Base-by-base conservation (phyloP, 2,113 vertebrate genomes). In the Chaetorhynchus papuensis region DNA sequence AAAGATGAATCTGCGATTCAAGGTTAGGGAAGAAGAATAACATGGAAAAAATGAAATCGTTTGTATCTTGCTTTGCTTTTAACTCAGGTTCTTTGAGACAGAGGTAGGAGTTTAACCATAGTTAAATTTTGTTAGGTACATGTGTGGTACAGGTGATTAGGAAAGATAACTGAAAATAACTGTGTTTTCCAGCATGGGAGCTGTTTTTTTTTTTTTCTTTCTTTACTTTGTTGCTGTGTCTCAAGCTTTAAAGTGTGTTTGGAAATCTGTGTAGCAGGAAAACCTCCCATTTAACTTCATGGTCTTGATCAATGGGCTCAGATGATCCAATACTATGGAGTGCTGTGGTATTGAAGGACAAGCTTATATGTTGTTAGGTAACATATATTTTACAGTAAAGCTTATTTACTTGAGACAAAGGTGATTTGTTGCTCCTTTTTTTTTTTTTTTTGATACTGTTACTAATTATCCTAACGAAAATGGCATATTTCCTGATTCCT, bases 131-230 rank as follows among this genome's bases (percentile, higher is more conserved):
- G 1, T 42, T 75, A 33, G 31, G 31, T 83, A 33, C 16, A 23
- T 28, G 7, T 0, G 0, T 50, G 44, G 24, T 33, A 33, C 8
- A 41, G 9, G 13, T 35, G 15, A 5, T 70, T 65, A 70, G 45
- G 42, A 47, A 72, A 52, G 30, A 44, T 35, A 27, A 54, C 20
- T 49, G 85, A 63, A 83, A 87, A 47, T 37, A 44, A 15, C 9
- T 23, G 4, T 52, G 9, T 50, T 69, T 88, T 74, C 39, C 7
- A 20, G 18, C 23, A 4, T 44, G 47, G 66, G 3, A 75, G 5
- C 4, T 57, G 27, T 9, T 56, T 15, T n/a, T 27, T 52, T 42
- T 30, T 39, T 61, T 66, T 81, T 59, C 18, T 87, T 56, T 54
- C 14, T 64, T 80, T 70, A 11, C 8, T 83, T 68, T 31, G 9